Evolutionary conservation across 2,888 invertebrate genomes (phyloP).

Genomic region (Drosophila infuscata): DNA sequence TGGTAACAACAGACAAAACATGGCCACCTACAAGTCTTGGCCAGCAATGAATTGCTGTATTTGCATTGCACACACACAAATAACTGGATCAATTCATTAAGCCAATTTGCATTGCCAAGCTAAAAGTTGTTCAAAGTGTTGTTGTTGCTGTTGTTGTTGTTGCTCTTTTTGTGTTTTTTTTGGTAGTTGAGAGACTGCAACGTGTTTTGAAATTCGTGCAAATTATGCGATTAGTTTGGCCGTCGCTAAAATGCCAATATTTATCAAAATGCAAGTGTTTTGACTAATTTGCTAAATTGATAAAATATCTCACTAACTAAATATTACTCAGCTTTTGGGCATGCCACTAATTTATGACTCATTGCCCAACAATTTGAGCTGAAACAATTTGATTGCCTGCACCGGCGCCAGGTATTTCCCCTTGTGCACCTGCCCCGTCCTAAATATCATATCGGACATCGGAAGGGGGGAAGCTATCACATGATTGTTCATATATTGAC

Average conservation of each 20-base stretch:
- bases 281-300: constrained; percentile 18
- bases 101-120: constrained; percentile 57
- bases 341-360: constrained; percentile 40
- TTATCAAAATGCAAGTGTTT: constrained; percentile 33
- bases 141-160: constrained; percentile 11
- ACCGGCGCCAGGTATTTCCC: constrained; percentile 49
- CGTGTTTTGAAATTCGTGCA: constrained; percentile 60
- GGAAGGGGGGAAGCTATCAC: constrained; percentile 40
- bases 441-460: constrained; percentile 61
- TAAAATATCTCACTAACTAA: constrained; percentile 3
- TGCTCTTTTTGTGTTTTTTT: constrained; percentile 17
- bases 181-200: constrained; percentile 43
- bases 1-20: constrained; percentile 72
- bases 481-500: constrained; percentile 46
- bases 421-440: constrained; percentile 29
- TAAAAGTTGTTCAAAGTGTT: constrained; percentile 58
- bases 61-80: constrained; percentile 25
- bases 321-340: constrained; percentile 18
- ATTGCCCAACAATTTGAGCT: constrained; percentile 33
- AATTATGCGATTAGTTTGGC: constrained; percentile 71
- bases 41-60: constrained; percentile 19
- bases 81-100: constrained; percentile 76
- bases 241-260: constrained; percentile 46
- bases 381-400: constrained; percentile 7
- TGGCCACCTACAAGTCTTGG: constrained; percentile 68